These are phyloP conservation scores for Cheilosia scutellata DNA, from an alignment of 2,888 invertebrate species.

Conservation along the genomic window DNA sequence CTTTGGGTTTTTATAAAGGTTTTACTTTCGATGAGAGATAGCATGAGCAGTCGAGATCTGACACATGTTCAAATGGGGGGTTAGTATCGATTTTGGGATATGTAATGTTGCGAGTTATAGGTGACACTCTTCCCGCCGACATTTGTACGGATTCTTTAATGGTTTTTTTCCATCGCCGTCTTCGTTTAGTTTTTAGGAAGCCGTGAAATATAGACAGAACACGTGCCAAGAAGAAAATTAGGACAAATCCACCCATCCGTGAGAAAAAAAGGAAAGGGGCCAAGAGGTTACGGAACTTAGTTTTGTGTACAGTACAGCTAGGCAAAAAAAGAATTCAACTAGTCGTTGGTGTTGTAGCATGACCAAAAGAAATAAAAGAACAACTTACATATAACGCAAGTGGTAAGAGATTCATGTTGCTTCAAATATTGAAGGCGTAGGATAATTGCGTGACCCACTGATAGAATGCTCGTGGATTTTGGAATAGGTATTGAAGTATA, in stretches of 20 bases:
- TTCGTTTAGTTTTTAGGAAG: neutral
- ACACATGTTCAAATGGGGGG: conserved; percentile 21
- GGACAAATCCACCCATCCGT: neutral
- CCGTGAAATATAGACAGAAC: neutral
- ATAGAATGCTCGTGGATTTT: neutral
- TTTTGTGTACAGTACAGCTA: neutral
- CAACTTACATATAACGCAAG: neutral
- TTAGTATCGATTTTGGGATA: conserved; percentile 28
- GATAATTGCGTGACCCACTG: neutral
- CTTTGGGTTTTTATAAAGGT: conserved; percentile 17
- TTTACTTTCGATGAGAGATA: conserved; percentile 14
- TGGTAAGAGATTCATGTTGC: neutral
- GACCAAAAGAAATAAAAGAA: too few relatives aligned
- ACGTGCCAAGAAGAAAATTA: neutral
- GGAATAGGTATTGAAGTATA: too few relatives aligned
- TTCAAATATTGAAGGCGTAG: neutral
- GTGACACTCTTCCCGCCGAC: neutral
- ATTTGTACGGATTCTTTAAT: conserved; percentile 51
- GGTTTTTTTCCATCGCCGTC: neutral
- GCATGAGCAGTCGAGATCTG: neutral
- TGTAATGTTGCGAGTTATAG: neutral
- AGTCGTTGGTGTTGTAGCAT: too few relatives aligned
- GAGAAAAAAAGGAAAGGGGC: neutral
- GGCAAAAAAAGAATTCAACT: neutral
- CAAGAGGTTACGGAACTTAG: neutral